Evolutionary conservation across 2,888 invertebrate species (phyloP), one percentile per base, ranked within the genome.

Genomic region (Rhagium mordax): DNA sequence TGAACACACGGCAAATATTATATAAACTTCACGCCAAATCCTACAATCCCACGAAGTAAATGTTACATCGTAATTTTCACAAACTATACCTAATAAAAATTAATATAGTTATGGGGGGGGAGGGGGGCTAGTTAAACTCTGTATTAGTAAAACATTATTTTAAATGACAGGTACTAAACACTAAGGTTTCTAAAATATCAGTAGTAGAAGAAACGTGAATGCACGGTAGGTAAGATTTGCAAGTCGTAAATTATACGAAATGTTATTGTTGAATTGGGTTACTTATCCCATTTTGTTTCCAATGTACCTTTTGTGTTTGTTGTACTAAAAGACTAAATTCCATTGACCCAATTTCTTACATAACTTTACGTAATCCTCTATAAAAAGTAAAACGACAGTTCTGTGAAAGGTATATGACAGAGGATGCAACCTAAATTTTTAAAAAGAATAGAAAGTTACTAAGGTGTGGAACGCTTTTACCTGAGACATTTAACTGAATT

Each of bases 281-380:
- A 13, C 65, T 47, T 20, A 48, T 29, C 29, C 65, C 53, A 29
- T 53, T 65, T 59, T 55, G 18, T 55, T 7, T 55, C 3, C 8
- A 66, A 66, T 2, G 15, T 66, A 55, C 64, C 64, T 66, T 60
- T 49, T 67, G 21, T 47, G 67, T 33, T n/a, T 6, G 65, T 65
- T 18, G n/a, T 21, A 20, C 7, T 21, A 53, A 16, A 65, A 67
- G 21, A 47, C 16, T 47, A 21, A 72, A 70, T 47, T 69, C 72
- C 55, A 72, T 70, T 73, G 77, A 77, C 77, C 77, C 71, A 76
- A 74, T 77, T 77, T 70, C 71, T 68, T 48, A 70, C 16, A 59
- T 70, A 77, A 73, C 70, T 77, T 75, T 72, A 74, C 74, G 69
- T 75, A 77, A 77, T 71, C 70, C 67, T 64, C 33, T 60, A 66